These are phyloP conservation scores for Psittacus erithacus DNA, from an alignment of 2,113 vertebrate species.

Conservation along the genomic window DNA sequence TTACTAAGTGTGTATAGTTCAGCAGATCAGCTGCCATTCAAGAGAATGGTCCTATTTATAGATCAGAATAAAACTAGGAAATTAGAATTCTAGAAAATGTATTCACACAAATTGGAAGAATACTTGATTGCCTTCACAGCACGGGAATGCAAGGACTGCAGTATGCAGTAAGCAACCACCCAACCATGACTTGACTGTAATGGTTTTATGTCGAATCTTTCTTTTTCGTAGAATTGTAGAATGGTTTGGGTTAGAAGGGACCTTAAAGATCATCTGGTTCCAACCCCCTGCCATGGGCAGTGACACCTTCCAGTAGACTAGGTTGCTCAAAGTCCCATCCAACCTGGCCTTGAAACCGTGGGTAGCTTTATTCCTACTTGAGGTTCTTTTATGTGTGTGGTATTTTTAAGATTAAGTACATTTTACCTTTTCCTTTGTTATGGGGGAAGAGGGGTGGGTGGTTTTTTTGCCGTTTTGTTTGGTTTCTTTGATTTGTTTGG, in stretches of 20 bases:
- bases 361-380: neutral
- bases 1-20: neutral
- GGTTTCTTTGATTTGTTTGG: accelerated
- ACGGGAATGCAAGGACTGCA: neutral
- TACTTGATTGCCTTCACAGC: neutral
- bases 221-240: neutral
- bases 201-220: neutral
- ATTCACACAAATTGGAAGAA: neutral
- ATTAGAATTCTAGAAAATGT: neutral
- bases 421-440: neutral
- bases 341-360: neutral
- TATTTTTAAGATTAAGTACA: neutral
- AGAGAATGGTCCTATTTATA: neutral
- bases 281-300: neutral
- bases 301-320: neutral
- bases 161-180: neutral
- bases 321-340: neutral
- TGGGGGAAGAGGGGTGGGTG: neutral
- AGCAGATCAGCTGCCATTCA: neutral
- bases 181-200: neutral
- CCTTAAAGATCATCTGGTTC: neutral
- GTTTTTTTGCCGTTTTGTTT: neutral
- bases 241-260: neutral
- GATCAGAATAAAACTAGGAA: neutral
- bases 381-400: neutral